These are phyloP conservation scores for Dendrocincla fuliginosa DNA, from an alignment of 2,797 vertebrate genomes.

Conservation along the genomic window DNA sequence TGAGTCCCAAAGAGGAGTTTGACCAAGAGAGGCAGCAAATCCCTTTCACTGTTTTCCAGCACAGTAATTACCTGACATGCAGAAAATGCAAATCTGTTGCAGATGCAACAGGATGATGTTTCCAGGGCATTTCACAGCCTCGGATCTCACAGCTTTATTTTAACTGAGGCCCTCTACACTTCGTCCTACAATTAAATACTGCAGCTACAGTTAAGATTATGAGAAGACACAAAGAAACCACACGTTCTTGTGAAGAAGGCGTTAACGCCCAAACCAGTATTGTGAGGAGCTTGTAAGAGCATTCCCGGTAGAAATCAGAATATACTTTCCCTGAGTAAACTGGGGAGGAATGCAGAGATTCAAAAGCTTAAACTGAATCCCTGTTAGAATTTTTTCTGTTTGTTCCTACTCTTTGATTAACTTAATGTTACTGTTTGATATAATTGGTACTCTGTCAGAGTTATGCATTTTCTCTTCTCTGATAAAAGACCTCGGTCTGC, in stretches of 20 bases:
- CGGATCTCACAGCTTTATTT: neutral
- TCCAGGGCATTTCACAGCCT: neutral
- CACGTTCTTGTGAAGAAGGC: neutral
- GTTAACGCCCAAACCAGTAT: neutral
- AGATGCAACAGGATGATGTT: neutral
- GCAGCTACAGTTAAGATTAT: conserved; percentile 16
- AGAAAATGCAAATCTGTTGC: neutral
- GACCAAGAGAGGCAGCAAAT: neutral
- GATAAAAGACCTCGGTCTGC: neutral
- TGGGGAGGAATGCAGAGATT: neutral
- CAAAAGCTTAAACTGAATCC: conserved; percentile 1
- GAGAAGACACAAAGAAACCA: conserved; percentile 18
- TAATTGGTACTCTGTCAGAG: neutral
- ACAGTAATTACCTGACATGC: neutral
- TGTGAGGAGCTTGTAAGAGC: conserved; percentile 18
- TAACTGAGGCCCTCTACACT: neutral
- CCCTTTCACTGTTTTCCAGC: neutral
- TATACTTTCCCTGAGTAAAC: conserved; percentile 13
- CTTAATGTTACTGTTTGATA: neutral
- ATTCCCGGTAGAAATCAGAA: conserved; percentile 11
- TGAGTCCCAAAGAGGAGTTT: neutral
- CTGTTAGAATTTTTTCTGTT: neutral
- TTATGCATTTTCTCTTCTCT: neutral
- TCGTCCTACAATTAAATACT: neutral
- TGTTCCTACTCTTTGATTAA: neutral